A percentile compares a stretch with the other conserved stretches of the same genome.
phyloP scores from a whole-genome alignment of 2,888 invertebrate species.

The Celastrina argiolus region DNA sequence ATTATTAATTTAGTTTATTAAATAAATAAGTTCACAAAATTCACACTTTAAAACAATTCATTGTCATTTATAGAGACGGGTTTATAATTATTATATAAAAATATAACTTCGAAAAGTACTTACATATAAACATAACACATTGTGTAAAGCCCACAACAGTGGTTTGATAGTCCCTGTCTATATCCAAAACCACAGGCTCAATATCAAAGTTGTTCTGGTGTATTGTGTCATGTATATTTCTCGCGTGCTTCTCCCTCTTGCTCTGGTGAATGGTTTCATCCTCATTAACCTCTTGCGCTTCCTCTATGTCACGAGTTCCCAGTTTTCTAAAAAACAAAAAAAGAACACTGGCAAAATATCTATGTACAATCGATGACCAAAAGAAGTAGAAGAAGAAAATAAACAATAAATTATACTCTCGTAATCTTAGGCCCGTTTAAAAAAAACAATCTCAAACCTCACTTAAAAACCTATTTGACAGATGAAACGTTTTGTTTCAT shows the following conservation, averaged over 20 bases:
- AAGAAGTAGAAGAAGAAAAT: slow-evolving; percentile 1
- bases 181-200: slow-evolving; percentile 31
- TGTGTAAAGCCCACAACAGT: slow-evolving; percentile 57
- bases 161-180: slow-evolving; percentile 39
- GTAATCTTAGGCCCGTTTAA: too few species aligned
- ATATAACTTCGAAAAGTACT: slow-evolving; percentile 40
- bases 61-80: too few species aligned
- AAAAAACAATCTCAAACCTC: too few species aligned
- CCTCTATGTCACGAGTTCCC: slow-evolving; percentile 57
- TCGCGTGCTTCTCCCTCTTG: slow-evolving; percentile 41
- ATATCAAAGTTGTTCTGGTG: slow-evolving; percentile 63
- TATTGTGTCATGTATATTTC: slow-evolving; percentile 40
- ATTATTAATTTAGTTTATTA: too few species aligned
- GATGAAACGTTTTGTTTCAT: too few species aligned
- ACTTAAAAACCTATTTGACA: too few species aligned
- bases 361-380: background rate
- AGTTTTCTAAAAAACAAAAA: slow-evolving; percentile 50
- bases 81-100: too few species aligned
- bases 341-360: background rate
- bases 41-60: too few species aligned
- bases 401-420: too few species aligned
- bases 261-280: slow-evolving; percentile 38
- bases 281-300: slow-evolving; percentile 61
- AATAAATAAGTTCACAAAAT: too few species aligned
- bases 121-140: slow-evolving; percentile 67